phyloP scores from a whole-genome alignment of 1,140 invertebrate species.

The Conus ventricosus region DNA sequence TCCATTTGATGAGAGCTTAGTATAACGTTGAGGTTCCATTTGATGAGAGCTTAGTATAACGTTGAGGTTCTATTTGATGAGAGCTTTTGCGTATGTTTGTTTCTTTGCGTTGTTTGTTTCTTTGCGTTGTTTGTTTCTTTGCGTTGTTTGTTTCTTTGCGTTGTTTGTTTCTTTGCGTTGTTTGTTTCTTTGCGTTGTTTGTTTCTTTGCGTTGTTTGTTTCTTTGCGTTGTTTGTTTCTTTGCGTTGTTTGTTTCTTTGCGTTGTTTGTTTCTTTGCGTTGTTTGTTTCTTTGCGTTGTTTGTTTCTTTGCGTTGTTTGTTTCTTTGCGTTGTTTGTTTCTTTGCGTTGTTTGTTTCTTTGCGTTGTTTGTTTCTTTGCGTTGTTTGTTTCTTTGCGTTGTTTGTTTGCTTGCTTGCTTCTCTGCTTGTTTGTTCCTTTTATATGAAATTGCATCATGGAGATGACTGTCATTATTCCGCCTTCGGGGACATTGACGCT shows the following conservation, averaged over 20 bases:
- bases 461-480: too few species aligned
- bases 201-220: background rate
- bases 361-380: background rate
- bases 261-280: background rate
- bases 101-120: background rate
- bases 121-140: background rate
- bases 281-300: slow-evolving; percentile 1
- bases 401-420: too few species aligned
- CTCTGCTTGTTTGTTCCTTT: background rate
- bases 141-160: background rate
- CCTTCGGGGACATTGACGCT: too few species aligned
- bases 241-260: background rate
- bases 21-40: too few species aligned
- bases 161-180: too few species aligned
- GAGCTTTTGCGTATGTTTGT: background rate
- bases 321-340: background rate
- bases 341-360: background rate
- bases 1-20: too few species aligned
- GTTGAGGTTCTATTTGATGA: too few species aligned
- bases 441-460: background rate
- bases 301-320: background rate
- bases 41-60: too few species aligned
- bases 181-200: background rate
- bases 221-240: background rate
- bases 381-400: too few species aligned